Evolutionary conservation across 1,140 invertebrate genomes (phyloP).

Genomic region (Danaus melanippus): DNA sequence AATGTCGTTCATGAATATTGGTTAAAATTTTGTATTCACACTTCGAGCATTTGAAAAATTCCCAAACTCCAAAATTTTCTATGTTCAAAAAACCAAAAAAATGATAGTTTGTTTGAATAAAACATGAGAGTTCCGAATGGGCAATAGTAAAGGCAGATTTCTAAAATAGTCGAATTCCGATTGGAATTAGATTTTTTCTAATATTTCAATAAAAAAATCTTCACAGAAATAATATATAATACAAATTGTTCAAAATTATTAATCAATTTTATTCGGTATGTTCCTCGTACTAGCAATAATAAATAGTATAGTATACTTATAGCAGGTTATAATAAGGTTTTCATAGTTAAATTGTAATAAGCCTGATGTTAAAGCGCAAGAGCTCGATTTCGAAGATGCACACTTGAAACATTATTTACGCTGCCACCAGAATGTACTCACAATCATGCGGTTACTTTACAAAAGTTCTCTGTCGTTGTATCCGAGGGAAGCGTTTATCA

Average conservation of each 20-base stretch:
- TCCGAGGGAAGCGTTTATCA: conserved; percentile 59
- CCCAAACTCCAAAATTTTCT: no score
- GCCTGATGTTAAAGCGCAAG: conserved; percentile 34
- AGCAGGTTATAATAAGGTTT: no score
- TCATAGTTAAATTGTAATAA: background rate
- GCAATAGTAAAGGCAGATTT: background rate
- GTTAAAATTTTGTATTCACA: no score
- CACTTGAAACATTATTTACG: conserved; percentile 38
- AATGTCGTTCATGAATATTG: no score
- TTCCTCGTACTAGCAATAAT: no score
- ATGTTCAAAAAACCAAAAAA: background rate
- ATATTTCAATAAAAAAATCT: no score
- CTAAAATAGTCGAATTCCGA: conserved; percentile 7
- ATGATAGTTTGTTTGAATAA: conserved; percentile 2
- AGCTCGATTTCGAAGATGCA: conserved; percentile 46
- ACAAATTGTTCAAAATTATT: no score
- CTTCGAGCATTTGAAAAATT: no score
- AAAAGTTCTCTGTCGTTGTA: conserved; percentile 53
- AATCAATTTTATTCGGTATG: no score
- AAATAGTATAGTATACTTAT: no score
- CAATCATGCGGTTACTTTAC: conserved; percentile 39
- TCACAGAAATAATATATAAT: no score
- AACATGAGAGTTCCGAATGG: background rate
- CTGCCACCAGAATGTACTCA: conserved; percentile 27
- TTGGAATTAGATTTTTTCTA: conserved; percentile 1